Conservation (phyloP, 2,888 invertebrate genomes). For the Ferrisia virgata region DNA sequence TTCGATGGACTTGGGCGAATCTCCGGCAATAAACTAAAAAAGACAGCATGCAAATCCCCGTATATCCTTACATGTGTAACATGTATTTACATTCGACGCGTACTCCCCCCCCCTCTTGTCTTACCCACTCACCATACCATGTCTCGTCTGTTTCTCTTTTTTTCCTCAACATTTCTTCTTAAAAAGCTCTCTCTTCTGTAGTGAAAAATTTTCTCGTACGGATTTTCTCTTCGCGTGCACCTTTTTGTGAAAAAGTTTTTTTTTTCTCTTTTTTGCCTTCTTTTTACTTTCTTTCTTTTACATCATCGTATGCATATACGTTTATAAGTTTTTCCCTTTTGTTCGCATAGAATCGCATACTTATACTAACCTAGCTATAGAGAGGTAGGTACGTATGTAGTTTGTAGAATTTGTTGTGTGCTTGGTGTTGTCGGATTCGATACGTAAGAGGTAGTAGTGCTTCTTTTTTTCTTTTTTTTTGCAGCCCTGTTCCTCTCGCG, state of each 20-base stretch:
- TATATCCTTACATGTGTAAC: neutral
- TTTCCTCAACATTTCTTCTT: neutral
- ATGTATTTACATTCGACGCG: neutral
- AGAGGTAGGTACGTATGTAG: too few relatives aligned
- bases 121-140: neutral
- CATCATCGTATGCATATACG: neutral
- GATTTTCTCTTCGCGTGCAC: neutral
- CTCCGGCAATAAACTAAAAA: conserved; percentile 43
- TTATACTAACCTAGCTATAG: too few relatives aligned
- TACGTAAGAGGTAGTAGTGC: too few relatives aligned
- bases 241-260: neutral
- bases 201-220: neutral
- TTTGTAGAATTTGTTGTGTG: too few relatives aligned
- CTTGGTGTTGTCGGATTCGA: too few relatives aligned
- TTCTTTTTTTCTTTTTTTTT: neutral
- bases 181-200: neutral
- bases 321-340: too few relatives aligned
- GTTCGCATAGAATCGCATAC: too few relatives aligned
- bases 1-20: conserved; percentile 43
- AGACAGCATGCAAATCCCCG: conserved; percentile 40
- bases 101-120: neutral
- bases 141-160: neutral
- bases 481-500: neutral
- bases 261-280: neutral
- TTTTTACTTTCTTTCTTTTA: neutral